Conservation (phyloP, 2,113 vertebrate genomes). For the Orycteropus afer region DNA sequence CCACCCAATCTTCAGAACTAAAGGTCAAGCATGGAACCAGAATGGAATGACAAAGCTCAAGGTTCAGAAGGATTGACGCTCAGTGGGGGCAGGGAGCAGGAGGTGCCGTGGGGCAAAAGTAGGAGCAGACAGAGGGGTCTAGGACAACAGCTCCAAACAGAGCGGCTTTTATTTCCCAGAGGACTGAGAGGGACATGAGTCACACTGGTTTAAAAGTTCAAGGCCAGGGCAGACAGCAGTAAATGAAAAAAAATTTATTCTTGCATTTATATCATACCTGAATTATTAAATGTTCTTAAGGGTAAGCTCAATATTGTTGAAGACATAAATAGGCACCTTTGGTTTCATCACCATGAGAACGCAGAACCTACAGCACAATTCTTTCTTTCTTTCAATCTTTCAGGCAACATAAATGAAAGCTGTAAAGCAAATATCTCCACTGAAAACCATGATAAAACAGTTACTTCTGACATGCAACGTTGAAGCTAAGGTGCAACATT, state of each 20-base stretch:
- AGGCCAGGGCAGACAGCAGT: slow-evolving; percentile 19
- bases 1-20: neutral
- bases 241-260: slow-evolving; percentile 11
- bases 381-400: neutral
- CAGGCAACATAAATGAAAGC: slow-evolving; percentile 19
- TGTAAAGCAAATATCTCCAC: slow-evolving; percentile 18
- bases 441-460: slow-evolving; percentile 35
- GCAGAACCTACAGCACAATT: neutral
- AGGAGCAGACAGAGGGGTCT: neutral
- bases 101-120: accelerated
- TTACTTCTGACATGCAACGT: neutral
- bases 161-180: slow-evolving; percentile 38
- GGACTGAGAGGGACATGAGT: neutral
- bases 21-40: neutral
- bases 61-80: neutral
- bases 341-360: neutral
- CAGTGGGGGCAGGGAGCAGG: accelerated
- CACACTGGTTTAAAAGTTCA: slow-evolving; percentile 49
- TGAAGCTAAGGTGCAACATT: neutral
- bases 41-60: neutral
- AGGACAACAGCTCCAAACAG: neutral
- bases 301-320: neutral
- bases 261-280: slow-evolving; percentile 6
- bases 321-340: slow-evolving; percentile 27
- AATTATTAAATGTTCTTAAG: slow-evolving; percentile 57